A percentile compares a stretch with the other conserved stretches of the same genome.
Conservation (phyloP, 2,113 vertebrate species). For the Rhea pennata region DNA sequence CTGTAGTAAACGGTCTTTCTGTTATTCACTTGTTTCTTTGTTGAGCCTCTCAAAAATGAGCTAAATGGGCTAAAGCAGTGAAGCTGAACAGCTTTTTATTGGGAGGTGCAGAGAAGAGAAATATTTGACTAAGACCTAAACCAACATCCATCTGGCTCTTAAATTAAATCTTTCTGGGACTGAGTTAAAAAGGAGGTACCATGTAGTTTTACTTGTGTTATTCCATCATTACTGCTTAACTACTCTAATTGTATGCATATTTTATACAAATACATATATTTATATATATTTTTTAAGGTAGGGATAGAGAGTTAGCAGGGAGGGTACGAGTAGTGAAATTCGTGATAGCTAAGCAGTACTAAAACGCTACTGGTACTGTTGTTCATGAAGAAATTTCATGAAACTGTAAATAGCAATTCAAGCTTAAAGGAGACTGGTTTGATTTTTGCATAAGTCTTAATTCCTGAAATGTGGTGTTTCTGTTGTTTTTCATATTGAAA, state of each 20-base stretch:
- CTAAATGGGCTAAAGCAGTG: background rate
- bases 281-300: background rate
- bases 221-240: background rate
- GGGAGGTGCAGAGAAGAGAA: background rate
- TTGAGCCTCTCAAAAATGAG: background rate
- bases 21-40: background rate
- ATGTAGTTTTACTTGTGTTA: too few relatives aligned
- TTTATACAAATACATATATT: background rate
- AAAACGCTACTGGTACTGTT: accelerated
- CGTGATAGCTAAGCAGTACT: background rate
- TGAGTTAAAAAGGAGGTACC: background rate
- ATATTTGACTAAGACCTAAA: background rate
- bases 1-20: background rate
- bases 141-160: background rate
- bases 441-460: background rate
- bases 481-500: background rate
- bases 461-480: background rate
- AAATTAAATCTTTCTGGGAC: too few relatives aligned
- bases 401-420: background rate
- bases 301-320: background rate
- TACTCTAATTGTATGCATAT: background rate
- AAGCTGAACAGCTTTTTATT: background rate
- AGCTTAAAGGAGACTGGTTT: background rate
- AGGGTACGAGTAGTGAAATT: background rate
- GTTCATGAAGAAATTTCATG: background rate